A percentile compares a stretch with the other conserved stretches of the same genome.
These are phyloP conservation scores for Rhagium mordax DNA, from an alignment of 2,888 invertebrate genomes.

Conservation along the genomic window DNA sequence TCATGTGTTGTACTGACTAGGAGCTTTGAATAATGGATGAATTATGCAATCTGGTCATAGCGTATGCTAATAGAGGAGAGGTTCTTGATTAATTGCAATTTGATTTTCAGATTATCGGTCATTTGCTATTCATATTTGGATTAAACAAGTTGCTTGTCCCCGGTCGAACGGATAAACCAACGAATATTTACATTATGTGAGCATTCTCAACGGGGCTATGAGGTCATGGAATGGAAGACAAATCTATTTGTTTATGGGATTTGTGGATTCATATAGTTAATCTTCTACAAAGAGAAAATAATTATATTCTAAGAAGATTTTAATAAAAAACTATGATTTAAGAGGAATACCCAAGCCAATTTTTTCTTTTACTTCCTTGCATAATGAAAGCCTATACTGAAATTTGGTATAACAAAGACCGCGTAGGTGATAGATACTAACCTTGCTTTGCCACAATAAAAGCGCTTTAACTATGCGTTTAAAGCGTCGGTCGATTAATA, in stretches of 20 bases:
- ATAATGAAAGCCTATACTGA: not conserved
- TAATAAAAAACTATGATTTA: too few species aligned
- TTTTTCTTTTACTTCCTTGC: too few species aligned
- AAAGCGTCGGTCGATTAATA: constrained; percentile 48
- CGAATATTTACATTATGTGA: constrained; percentile 44
- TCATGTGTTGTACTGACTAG: constrained; percentile 56
- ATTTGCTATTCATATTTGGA: constrained; percentile 61
- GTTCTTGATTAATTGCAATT: constrained; percentile 68
- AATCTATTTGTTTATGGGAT: not conserved
- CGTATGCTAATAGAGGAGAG: constrained; percentile 64
- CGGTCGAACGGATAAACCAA: constrained; percentile 31
- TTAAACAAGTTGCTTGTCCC: constrained; percentile 44
- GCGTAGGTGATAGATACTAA: not conserved
- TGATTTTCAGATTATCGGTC: constrained; percentile 68
- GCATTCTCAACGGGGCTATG: constrained; percentile 23
- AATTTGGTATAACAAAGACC: not conserved
- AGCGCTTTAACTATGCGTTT: constrained; percentile 21
- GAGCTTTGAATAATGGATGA: constrained; percentile 64
- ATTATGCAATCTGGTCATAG: constrained; percentile 64
- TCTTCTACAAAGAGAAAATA: not conserved
- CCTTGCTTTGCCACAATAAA: not conserved
- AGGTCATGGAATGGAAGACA: not conserved
- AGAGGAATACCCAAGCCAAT: too few species aligned
- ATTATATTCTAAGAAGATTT: too few species aligned
- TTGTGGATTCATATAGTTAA: not conserved